phyloP scores from a whole-genome alignment of 2,113 vertebrate species.

The Paedocypris sp. region DNA sequence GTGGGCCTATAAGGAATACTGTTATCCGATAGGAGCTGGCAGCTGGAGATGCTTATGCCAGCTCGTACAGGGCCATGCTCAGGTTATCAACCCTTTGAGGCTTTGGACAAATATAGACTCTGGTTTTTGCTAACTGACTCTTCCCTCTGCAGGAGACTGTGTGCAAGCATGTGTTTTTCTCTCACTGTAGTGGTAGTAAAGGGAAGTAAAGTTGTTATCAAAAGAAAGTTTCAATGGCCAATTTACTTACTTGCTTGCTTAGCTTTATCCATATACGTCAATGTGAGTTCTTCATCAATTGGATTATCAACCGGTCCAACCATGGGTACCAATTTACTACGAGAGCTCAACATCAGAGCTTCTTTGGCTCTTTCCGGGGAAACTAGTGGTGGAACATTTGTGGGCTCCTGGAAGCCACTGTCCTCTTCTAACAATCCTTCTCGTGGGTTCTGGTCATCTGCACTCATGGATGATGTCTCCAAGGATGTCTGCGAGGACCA shows the following conservation, averaged over 20 bases:
- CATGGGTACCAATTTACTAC: conserved; percentile 87
- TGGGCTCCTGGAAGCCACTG: conserved; percentile 56
- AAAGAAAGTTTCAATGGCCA: neutral
- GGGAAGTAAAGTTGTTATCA: neutral
- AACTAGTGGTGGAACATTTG: conserved; percentile 52
- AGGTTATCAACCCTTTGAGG: conserved; percentile 39
- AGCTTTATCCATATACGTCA: conserved; percentile 86
- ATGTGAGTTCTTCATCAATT: conserved; percentile 85
- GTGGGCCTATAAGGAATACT: neutral
- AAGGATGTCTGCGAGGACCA: conserved; percentile 62
- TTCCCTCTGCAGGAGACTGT: conserved; percentile 22
- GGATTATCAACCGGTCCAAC: conserved; percentile 87
- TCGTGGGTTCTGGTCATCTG: conserved; percentile 59
- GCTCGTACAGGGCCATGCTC: conserved; percentile 46
- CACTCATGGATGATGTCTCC: conserved; percentile 74
- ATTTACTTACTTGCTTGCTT: conserved; percentile 93
- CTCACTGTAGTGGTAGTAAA: too few species aligned
- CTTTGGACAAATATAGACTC: conserved; percentile 37
- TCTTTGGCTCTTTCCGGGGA: conserved; percentile 77
- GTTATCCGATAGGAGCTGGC: conserved; percentile 60
- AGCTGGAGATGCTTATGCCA: conserved; percentile 67
- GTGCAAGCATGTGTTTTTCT: too few species aligned
- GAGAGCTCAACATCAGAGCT: conserved; percentile 68
- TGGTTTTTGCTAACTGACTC: conserved; percentile 21
- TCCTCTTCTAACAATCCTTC: conserved; percentile 56